Evolutionary conservation across 2,888 invertebrate genomes (phyloP), one percentile per base, ranked within the genome.

Genomic region (Acleris emargana): DNA sequence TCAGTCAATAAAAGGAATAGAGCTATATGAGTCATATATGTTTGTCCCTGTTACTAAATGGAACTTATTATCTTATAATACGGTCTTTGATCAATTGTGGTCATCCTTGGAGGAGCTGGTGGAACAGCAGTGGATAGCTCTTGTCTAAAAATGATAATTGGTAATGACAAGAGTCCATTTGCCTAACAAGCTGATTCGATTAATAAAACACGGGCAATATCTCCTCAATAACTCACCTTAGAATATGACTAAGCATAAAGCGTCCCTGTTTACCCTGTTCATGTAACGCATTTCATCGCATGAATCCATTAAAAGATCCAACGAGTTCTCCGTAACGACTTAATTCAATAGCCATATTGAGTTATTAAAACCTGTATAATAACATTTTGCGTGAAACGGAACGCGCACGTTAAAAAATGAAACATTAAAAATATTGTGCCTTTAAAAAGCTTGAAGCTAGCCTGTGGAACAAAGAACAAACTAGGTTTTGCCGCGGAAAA

Each of bases 401-500:
- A 55, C 60, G 45, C 22, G 38, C 38, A 50, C n/a, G 16, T 50
- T 55, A 25, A 43, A 60, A 66, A 55, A 45, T n/a, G 20, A 60
- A 57, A 28, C 51, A 18, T 45, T n/a, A 22, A 64, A 61, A 66
- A 52, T 47, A 64, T 50, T 32, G 45, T 32, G 32, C 66, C 50
- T 51, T 60, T 66, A 42, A 66, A 66, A 66, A 52, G 61, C 66
- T 66, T 66, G 47, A 22, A 43, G 50, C 47, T 32, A 18, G 25
- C 17, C 9, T 42, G 54, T 6, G 38, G 76, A 80, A 82, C 84
- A 83, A 85, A 83, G 80, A 80, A 77, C 75, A 82, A 86, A 82
- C 82, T 82, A 84, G 82, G 82, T 84, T 86, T 84, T 81, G 74
- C 76, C 77, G 73, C 72, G 77, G 78, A 77, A 79, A 82, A 82